Base-by-base conservation (phyloP, 2,888 invertebrate genomes). In the Dichetophora obliterata region DNA sequence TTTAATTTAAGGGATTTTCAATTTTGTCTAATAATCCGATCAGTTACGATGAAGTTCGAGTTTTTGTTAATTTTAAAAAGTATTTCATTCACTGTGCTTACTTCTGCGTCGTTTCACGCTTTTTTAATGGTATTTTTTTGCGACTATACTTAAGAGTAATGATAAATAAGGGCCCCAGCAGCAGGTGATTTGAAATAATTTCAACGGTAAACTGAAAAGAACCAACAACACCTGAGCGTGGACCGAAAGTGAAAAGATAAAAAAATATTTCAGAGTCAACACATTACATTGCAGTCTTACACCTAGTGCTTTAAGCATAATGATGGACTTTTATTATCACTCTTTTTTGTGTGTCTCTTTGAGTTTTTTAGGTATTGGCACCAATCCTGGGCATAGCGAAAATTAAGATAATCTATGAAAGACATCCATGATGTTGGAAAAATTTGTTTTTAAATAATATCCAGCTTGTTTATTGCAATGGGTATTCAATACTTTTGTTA, bases 121-220 rank as follows among this genome's bases (percentile, higher is more conserved):
- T 9, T 34, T 31, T 22, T 22, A 0, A 3, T 24, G 5, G 27
- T 22, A 16, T 19, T 8, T 37, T 71, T 37, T 57, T 22, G 16
- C 22, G 37, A 24, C 4, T n/a, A 1, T 43, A 43, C 43, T 6
- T 9, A 52, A 31, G 43, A 80, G 79, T 84, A 84, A 83, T 85
- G 85, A 85, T 85, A 85, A 85, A 85, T 85, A 84, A 79, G 83
- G 82, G 83, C 83, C 43, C 2, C 43, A 85, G 84, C 84, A 85
- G 84, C 84, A 85, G 85, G 85, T 84, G 85, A 84, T 84, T 84
- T 83, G 83, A 85, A 85, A 85, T 84, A 85, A 85, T 85, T 85
- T 79, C 65, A 59, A 11, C 19, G 22, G 66, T 19, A n/a, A 24
- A 66, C 43, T n/a, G n/a, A 37, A 37, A 37, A 9, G 22, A 22